Evolutionary conservation across 2,113 vertebrate species (phyloP), one percentile per base, ranked within the genome.

Genomic region (Nyctereutes procyonoides): DNA sequence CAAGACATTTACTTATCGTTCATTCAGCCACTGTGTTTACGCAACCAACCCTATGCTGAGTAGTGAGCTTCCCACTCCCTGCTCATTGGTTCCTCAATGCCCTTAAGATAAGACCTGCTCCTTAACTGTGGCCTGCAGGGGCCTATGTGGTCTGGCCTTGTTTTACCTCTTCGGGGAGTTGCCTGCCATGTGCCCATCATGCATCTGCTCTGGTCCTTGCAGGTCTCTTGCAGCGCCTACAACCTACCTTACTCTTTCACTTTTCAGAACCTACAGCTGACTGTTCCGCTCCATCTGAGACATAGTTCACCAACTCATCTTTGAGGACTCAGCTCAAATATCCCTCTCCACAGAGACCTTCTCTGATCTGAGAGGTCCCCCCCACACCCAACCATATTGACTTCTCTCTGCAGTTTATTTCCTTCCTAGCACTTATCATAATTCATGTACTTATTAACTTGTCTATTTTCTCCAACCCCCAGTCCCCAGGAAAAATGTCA

Each of bases 281-380:
- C 63, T n/a, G 0, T 63, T 60, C 26, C 60, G 55, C 26, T 28
- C 35, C 13, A 28, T 26, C 60, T 83, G 83, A 35, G 19, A 2
- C 1, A 0, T 4, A 8, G 3, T 30, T 83, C 43, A 53, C 32
- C 19, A 11, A 0, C 0, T 51, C 5, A 22, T 5, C 62, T 26
- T 77, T 56, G 55, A 71, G 14, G 58, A 56, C 63, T 30, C 20
- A 13, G 51, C 58, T 20, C 10, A 7, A 48, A 71, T 20, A 35
- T 1, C n/a, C 22, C 24, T 83, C 28, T 71, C 76, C 82, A 53
- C 35, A 12, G 69, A 53, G 65, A 5, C 22, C 51, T 35, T 26
- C 65, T 48, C 20, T 48, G 19, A 81, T 51, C 85, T 22, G 12
- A 60, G 48, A 87, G 43, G 22, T 35, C 19, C 63, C 67, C 67